Evolutionary conservation across 2,113 vertebrate genomes (phyloP).

Genomic region (Trogon melanurus): DNA sequence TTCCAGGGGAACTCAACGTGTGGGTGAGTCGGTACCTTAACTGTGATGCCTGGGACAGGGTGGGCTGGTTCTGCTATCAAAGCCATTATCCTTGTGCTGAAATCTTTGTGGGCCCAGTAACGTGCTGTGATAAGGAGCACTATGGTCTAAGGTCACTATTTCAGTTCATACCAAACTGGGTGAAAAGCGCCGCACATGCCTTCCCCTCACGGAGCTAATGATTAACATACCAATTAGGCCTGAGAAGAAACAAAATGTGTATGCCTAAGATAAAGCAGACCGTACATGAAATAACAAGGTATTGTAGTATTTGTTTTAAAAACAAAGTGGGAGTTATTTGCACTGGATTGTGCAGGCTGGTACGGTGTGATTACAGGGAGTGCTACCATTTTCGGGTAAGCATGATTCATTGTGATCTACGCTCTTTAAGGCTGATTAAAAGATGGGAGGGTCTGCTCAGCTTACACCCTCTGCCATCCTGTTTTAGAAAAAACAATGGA

Average conservation of each 20-base stretch:
- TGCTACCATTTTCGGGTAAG: not conserved
- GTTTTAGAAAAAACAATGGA: not conserved
- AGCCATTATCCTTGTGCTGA: not conserved
- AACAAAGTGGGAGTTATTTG: slow-evolving; percentile 49
- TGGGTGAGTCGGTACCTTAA: accelerated
- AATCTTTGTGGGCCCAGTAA: not conserved
- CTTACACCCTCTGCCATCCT: not conserved
- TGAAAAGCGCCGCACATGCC: slow-evolving; percentile 31
- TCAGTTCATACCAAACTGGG: not conserved
- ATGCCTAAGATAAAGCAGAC: slow-evolving; percentile 71
- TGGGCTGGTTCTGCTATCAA: not conserved
- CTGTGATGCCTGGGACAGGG: not conserved
- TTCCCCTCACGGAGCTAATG: slow-evolving; percentile 61
- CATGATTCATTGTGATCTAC: not conserved
- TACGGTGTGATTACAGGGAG: slow-evolving; percentile 35
- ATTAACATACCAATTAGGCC: slow-evolving; percentile 62
- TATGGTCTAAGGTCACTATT: not conserved
- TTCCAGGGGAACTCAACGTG: accelerated
- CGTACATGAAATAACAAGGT: slow-evolving; percentile 42
- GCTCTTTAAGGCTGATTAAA: not conserved
- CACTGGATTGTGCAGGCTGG: slow-evolving; percentile 17
- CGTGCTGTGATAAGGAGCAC: not conserved
- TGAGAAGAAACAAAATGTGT: slow-evolving; percentile 61
- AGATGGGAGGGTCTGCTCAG: not conserved
- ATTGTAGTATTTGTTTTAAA: slow-evolving; percentile 64